Conservation (phyloP, 2,888 invertebrate species). For the Eurois occulta region DNA sequence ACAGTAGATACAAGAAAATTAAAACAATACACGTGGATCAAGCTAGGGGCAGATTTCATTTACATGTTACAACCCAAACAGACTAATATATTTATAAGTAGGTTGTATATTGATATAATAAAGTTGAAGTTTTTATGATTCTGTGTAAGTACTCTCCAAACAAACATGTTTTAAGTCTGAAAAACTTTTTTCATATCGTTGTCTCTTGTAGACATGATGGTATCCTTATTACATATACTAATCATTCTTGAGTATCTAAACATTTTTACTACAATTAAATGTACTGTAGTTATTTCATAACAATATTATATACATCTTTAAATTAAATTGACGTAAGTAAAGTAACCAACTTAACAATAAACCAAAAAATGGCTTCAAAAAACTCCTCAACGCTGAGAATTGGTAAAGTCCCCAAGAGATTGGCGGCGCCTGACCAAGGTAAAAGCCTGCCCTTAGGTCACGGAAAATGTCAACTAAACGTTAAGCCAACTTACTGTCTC, state of each 20-base stretch:
- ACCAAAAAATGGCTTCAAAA: no score
- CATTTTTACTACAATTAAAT: no score
- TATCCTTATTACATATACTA: background rate
- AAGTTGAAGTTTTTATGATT: background rate
- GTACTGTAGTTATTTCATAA: background rate
- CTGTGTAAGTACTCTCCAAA: background rate
- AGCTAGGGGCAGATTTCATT: background rate
- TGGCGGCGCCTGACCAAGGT: no score
- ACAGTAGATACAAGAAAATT: background rate
- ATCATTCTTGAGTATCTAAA: background rate
- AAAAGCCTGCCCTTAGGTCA: no score
- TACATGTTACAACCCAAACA: background rate
- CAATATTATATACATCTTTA: background rate
- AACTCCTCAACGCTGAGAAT: no score
- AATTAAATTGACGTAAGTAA: background rate
- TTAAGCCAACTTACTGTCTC: background rate
- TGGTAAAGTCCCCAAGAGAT: no score
- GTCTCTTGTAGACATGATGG: background rate
- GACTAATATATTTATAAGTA: background rate
- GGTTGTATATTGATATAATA: background rate
- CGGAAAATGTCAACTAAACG: no score
- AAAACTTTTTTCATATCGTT: background rate
- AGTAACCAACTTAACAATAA: no score
- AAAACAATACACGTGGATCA: background rate
- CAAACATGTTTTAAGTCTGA: background rate